These are phyloP conservation scores for Polypedilum vanderplanki DNA, from an alignment of 1,140 invertebrate genomes.

Conservation along the genomic window DNA sequence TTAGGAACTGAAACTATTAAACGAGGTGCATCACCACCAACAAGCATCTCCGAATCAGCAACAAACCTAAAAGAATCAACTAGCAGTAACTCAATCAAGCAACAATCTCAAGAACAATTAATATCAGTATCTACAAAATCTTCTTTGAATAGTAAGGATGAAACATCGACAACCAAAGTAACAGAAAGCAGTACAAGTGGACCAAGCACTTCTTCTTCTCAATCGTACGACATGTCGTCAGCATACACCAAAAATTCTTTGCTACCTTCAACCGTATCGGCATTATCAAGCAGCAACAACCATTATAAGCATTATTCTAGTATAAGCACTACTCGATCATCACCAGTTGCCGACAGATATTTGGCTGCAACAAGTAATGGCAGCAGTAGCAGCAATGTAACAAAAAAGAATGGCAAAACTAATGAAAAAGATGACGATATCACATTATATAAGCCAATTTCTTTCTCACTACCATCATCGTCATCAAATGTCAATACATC, in stretches of 20 bases:
- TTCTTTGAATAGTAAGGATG: background rate
- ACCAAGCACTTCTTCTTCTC: slow-evolving; percentile 3
- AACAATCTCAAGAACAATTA: slow-evolving; percentile 20
- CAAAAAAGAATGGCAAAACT: background rate
- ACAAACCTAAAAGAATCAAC: slow-evolving; percentile 40
- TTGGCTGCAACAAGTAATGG: background rate
- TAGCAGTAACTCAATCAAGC: slow-evolving; percentile 39
- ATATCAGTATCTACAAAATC: background rate
- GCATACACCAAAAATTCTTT: slow-evolving; percentile 21
- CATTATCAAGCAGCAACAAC: background rate
- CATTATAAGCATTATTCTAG: slow-evolving; percentile 23
- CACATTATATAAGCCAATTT: background rate
- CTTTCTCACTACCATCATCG: background rate
- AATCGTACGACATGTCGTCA: slow-evolving; percentile 13
- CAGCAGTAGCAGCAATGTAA: background rate
- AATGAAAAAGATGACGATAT: background rate
- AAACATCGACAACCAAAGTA: background rate
- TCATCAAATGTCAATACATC: background rate
- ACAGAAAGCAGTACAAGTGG: slow-evolving; percentile 25
- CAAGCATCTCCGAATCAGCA: slow-evolving; percentile 37
- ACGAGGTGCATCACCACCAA: slow-evolving; percentile 41
- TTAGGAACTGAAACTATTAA: slow-evolving; percentile 44
- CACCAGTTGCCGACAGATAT: background rate
- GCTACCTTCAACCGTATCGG: background rate
- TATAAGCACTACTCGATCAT: background rate